These are phyloP conservation scores for Desmodus rotundus DNA, from an alignment of 2,113 vertebrate genomes.

Conservation along the genomic window DNA sequence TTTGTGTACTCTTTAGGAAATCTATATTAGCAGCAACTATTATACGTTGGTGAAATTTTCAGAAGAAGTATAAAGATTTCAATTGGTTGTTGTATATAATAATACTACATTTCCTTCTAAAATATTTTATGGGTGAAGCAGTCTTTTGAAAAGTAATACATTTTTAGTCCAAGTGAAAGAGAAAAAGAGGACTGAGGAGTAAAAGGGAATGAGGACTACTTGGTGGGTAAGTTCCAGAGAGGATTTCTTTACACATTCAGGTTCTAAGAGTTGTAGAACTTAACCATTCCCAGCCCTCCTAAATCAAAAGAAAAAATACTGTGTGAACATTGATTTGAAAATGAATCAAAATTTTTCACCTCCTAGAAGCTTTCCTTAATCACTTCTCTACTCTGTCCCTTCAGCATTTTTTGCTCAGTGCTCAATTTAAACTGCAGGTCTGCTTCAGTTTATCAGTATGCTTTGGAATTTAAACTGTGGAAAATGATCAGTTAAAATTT, in stretches of 20 bases:
- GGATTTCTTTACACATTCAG: background rate
- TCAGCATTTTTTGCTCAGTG: constrained; percentile 65
- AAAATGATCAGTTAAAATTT: constrained; percentile 70
- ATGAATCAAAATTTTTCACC: constrained; percentile 24
- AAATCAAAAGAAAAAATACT: constrained; percentile 4
- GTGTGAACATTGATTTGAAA: constrained; percentile 32
- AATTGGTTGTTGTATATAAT: background rate
- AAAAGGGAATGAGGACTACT: constrained; percentile 49
- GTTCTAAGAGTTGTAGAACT: background rate
- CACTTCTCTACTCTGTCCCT: constrained; percentile 53
- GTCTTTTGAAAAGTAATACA: constrained; percentile 39
- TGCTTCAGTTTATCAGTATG: constrained; percentile 70
- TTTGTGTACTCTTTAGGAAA: constrained; percentile 30
- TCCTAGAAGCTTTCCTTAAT: constrained; percentile 42
- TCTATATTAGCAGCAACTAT: background rate
- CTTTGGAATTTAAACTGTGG: constrained; percentile 70
- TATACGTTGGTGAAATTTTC: background rate
- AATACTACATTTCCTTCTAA: constrained; percentile 10
- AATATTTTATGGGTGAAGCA: constrained; percentile 45
- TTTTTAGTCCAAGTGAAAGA: constrained; percentile 56
- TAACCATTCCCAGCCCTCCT: background rate
- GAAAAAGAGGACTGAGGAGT: constrained; percentile 47
- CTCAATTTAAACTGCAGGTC: constrained; percentile 68
- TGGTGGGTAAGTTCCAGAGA: constrained; percentile 61
- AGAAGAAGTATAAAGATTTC: background rate